Evolutionary conservation across 2,888 invertebrate genomes (phyloP).

Genomic region (Strigamia maritima): DNA sequence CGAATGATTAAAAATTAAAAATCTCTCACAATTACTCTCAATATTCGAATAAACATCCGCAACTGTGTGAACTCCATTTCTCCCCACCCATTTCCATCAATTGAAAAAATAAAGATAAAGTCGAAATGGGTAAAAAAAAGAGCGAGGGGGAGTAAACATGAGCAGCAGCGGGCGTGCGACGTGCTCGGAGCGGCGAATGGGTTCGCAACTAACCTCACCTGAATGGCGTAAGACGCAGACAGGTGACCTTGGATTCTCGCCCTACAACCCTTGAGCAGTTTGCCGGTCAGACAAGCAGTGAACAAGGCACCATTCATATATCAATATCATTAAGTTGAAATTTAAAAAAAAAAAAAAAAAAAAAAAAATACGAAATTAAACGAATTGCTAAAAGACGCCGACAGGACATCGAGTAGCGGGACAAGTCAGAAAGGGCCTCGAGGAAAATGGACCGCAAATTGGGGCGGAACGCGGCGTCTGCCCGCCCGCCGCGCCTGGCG

Average conservation of each 20-base stretch:
- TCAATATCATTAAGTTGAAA: background rate
- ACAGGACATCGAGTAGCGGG: background rate
- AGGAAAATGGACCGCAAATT: constrained; percentile 12
- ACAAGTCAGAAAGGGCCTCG: background rate
- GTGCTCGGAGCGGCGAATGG: background rate
- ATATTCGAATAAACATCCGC: background rate
- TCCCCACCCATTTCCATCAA: background rate
- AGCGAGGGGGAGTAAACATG: background rate
- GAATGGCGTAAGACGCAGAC: constrained; percentile 13
- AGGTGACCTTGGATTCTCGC: constrained; percentile 26
- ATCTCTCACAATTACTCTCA: background rate
- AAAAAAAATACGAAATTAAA: background rate
- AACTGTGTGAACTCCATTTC: too few relatives aligned
- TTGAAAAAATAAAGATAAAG: background rate
- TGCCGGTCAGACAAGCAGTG: constrained; percentile 3
- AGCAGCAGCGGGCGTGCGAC: background rate
- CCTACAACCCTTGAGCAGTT: constrained; percentile 11
- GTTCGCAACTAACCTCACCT: background rate
- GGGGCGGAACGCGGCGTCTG: constrained; percentile 30
- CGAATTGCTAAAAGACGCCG: constrained; percentile 7
- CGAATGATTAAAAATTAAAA: background rate
- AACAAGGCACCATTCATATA: constrained; percentile 20
- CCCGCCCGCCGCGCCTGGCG: constrained; percentile 32
- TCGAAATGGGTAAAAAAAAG: background rate
- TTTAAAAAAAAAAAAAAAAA: constrained; percentile 7